Conservation (phyloP, 2,888 invertebrate genomes). For the Conistra vaccinii region DNA sequence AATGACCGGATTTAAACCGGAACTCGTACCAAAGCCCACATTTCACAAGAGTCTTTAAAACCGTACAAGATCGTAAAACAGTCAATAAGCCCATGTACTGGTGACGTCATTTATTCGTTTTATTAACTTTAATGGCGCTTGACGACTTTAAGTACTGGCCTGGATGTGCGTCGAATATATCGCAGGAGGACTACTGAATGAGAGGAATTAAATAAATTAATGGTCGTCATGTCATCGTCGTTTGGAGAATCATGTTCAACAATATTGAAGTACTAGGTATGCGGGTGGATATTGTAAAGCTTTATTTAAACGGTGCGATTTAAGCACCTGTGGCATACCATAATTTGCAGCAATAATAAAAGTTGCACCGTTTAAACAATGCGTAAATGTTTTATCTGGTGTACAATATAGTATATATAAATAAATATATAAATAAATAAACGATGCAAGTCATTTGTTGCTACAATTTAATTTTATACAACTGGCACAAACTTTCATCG, state of each 20-base stretch:
- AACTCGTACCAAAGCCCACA: constrained; percentile 41
- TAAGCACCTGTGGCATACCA: not conserved
- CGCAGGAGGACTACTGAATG: not conserved
- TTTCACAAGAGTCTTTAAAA: constrained; percentile 54
- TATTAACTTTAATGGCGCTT: constrained; percentile 48
- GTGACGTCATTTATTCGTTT: constrained; percentile 53
- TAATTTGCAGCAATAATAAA: not conserved
- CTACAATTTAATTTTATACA: not conserved
- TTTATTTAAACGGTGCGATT: not conserved
- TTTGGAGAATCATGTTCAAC: not conserved
- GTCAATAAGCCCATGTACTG: constrained; percentile 50
- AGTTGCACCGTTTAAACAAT: not conserved
- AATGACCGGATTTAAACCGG: constrained; percentile 58
- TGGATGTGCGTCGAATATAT: constrained; percentile 22
- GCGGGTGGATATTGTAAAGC: not conserved
- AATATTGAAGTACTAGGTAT: not conserved
- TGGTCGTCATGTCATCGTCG: not conserved
- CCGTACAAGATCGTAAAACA: constrained; percentile 51
- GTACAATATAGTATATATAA: no score
- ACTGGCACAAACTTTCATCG: not conserved
- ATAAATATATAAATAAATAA: no score
- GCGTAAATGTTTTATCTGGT: no score
- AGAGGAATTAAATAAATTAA: constrained; percentile 10
- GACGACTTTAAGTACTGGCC: constrained; percentile 14
- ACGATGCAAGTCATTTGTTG: not conserved